Percentiles rank a stretch among this genome's conserved stretches.
Conservation (phyloP, 2,888 invertebrate genomes). For the Clivina fossor region DNA sequence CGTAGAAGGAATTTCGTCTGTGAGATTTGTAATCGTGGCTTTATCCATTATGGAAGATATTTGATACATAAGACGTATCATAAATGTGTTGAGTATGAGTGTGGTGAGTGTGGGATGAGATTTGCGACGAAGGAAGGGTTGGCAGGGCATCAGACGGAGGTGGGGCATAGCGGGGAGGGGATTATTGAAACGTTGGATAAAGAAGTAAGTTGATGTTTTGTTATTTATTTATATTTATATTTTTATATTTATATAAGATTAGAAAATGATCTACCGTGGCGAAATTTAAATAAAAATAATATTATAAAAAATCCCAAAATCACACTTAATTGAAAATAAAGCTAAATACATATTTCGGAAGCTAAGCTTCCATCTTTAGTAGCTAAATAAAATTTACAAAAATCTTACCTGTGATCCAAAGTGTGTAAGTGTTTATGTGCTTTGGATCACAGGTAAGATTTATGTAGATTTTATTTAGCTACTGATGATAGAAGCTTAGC, state of each 20-base stretch:
- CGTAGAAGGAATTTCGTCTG: constrained; percentile 54
- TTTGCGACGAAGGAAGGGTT: constrained; percentile 58
- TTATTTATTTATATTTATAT: not conserved
- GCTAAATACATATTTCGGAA: no score
- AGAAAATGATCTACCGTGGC: no score
- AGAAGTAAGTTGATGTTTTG: constrained; percentile 41
- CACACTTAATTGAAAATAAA: no score
- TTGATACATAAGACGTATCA: constrained; percentile 62
- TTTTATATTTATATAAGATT: not conserved
- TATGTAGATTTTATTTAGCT: no score
- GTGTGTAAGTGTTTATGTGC: no score
- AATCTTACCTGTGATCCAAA: no score
- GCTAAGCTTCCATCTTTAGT: no score
- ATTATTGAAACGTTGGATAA: constrained; percentile 50
- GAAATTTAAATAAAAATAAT: not conserved
- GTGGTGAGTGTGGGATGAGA: constrained; percentile 56
- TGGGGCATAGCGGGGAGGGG: constrained; percentile 59
- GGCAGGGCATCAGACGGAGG: constrained; percentile 59
- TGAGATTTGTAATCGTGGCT: constrained; percentile 57
- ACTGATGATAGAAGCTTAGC: no score
- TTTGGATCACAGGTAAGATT: no score
- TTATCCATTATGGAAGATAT: constrained; percentile 56
- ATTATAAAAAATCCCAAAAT: no score
- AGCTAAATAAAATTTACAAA: no score
- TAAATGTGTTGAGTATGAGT: constrained; percentile 63